Percentiles rank a stretch among this genome's conserved stretches.
These are phyloP conservation scores for Rutpela maculata DNA, from an alignment of 2,888 invertebrate species.

Conservation along the genomic window DNA sequence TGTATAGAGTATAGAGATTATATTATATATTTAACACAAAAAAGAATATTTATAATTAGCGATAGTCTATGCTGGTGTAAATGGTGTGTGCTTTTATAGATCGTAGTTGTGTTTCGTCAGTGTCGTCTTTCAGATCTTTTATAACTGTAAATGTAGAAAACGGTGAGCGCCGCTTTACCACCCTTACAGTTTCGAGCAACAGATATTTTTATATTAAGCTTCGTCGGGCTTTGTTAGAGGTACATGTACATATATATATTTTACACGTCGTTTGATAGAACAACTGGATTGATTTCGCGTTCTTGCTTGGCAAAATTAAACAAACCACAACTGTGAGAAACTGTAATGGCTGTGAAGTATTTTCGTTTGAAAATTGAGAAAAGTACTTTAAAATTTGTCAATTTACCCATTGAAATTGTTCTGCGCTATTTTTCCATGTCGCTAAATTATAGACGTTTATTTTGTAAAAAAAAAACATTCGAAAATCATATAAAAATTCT, in stretches of 20 bases:
- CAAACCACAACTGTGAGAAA: neutral
- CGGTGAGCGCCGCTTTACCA: slow-evolving; percentile 21
- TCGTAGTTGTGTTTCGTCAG: slow-evolving; percentile 68
- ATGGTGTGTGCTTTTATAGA: slow-evolving; percentile 74
- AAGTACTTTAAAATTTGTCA: slow-evolving; percentile 20
- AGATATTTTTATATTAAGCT: slow-evolving; percentile 24
- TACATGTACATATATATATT: slow-evolving; percentile 3
- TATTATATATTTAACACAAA: slow-evolving; percentile 70
- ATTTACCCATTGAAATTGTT: neutral
- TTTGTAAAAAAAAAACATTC: too few relatives aligned
- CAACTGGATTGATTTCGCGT: neutral
- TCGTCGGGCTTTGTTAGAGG: slow-evolving; percentile 3
- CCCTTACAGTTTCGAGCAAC: slow-evolving; percentile 25
- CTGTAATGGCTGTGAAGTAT: slow-evolving; percentile 26
- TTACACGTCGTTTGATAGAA: slow-evolving; percentile 6
- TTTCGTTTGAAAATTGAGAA: slow-evolving; percentile 25
- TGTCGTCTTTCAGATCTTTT: slow-evolving; percentile 62
- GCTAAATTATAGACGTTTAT: neutral
- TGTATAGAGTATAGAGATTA: slow-evolving; percentile 72
- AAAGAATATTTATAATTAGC: slow-evolving; percentile 72
- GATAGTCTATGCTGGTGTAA: slow-evolving; percentile 72
- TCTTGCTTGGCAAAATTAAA: slow-evolving; percentile 15
- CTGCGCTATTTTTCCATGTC: neutral
- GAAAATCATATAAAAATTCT: too few relatives aligned
- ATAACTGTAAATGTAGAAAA: slow-evolving; percentile 36